These are phyloP conservation scores for Silurus asotus DNA, from an alignment of 2,113 vertebrate genomes.

Conservation along the genomic window DNA sequence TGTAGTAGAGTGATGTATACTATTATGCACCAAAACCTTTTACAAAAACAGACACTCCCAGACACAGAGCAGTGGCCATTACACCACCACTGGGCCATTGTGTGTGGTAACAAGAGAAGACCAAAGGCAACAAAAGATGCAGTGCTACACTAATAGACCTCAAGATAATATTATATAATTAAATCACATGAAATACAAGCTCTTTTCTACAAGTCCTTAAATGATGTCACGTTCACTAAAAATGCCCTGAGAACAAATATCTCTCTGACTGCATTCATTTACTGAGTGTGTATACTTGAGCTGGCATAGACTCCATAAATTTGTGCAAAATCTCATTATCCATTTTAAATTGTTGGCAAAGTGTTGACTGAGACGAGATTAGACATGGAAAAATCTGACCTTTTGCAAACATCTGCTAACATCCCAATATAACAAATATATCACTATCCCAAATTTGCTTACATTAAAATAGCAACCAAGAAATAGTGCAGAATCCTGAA, in stretches of 20 bases:
- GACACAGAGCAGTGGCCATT: not conserved
- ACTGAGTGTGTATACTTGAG: no score
- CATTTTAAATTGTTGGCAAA: no score
- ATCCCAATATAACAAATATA: no score
- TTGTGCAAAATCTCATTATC: no score
- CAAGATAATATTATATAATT: not conserved
- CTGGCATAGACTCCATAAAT: no score
- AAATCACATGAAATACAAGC: not conserved
- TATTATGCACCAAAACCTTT: no score
- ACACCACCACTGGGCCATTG: not conserved
- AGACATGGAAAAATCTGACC: no score
- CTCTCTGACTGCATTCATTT: not conserved
- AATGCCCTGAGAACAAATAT: not conserved
- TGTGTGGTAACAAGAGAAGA: not conserved
- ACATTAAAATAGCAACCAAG: no score
- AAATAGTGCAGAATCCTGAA: no score
- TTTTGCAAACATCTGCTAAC: no score
- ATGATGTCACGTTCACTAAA: not conserved
- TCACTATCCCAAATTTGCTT: no score
- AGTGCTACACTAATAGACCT: not conserved
- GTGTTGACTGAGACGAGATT: no score
- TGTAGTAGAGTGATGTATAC: not conserved
- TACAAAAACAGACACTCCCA: not conserved
- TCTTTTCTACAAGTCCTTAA: not conserved
- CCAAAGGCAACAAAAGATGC: not conserved